Evolutionary conservation across 1,140 invertebrate species (phyloP).

Genomic region (Drosophila navojoa): DNA sequence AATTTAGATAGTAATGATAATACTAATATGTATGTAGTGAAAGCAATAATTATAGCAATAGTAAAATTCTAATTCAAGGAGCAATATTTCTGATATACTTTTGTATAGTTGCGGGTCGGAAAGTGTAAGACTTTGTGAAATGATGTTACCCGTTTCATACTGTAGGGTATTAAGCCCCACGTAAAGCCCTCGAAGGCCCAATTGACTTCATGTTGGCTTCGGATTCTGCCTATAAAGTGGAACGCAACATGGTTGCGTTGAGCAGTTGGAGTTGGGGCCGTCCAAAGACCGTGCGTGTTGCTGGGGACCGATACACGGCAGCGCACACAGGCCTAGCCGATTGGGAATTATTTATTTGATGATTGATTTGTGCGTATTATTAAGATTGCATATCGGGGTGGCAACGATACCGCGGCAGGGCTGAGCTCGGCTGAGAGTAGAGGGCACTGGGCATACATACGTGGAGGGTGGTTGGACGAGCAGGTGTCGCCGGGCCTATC

Average conservation of each 20-base stretch:
- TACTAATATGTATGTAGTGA: too few relatives aligned
- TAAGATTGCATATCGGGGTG: slow-evolving; percentile 75
- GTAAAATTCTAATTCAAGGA: too few relatives aligned
- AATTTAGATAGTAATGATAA: too few relatives aligned
- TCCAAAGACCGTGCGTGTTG: neutral
- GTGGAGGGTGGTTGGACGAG: neutral
- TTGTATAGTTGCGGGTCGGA: too few relatives aligned
- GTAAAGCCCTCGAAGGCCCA: neutral
- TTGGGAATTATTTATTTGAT: slow-evolving; percentile 37
- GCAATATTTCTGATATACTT: too few relatives aligned
- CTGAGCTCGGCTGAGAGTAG: neutral
- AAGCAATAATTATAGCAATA: too few relatives aligned
- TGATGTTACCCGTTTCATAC: too few relatives aligned
- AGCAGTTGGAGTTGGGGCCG: neutral
- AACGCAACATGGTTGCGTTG: neutral
- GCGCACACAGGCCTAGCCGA: slow-evolving; percentile 25
- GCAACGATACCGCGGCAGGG: slow-evolving; percentile 55
- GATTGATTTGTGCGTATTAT: slow-evolving; percentile 73
- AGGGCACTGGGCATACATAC: neutral
- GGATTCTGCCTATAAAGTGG: slow-evolving; percentile 2
- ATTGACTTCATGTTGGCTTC: too few relatives aligned
- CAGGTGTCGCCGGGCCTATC: slow-evolving; percentile 18
- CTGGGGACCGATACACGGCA: slow-evolving; percentile 5
- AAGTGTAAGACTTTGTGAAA: too few relatives aligned
- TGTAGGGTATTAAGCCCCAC: neutral